Percentiles rank a stretch among this genome's conserved stretches.
Evolutionary conservation across 1,140 invertebrate genomes (phyloP).

Genomic region (Dendroctonus valens): DNA sequence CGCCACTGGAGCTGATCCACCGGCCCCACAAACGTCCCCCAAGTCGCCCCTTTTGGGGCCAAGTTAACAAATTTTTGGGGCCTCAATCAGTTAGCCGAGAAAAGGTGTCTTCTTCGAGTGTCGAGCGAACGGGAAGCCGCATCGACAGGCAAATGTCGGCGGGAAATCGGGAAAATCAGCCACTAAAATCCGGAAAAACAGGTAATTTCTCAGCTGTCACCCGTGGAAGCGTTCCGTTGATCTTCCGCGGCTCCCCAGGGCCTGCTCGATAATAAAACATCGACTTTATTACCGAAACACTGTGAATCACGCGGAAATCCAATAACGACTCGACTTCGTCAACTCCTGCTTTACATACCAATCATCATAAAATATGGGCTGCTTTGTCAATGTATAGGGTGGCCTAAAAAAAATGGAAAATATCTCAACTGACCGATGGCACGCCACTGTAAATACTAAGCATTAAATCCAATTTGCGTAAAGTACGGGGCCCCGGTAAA

Average conservation of each 20-base stretch:
- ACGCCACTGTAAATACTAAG: background rate
- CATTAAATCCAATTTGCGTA: conserved; percentile 36
- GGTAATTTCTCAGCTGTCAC: conserved; percentile 33
- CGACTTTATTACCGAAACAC: conserved; percentile 33
- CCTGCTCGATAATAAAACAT: conserved; percentile 33
- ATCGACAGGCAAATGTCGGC: too few relatives aligned
- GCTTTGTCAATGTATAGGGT: too few relatives aligned
- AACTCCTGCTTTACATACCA: conserved; percentile 29
- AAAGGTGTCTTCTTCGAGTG: too few relatives aligned
- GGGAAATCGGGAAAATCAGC: conserved; percentile 4
- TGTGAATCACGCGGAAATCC: conserved; percentile 30
- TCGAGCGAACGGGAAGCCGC: too few relatives aligned
- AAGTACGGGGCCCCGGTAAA: conserved; percentile 31
- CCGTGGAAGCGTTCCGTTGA: conserved; percentile 25
- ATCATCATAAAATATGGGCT: conserved; percentile 18
- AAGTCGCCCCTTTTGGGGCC: too few relatives aligned
- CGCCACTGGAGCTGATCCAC: too few relatives aligned
- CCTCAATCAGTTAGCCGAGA: too few relatives aligned
- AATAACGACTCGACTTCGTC: conserved; percentile 31
- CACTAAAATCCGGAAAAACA: conserved; percentile 24
- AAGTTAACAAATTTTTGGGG: too few relatives aligned
- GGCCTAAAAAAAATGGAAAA: too few relatives aligned
- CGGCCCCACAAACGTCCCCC: too few relatives aligned
- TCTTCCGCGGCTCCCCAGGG: conserved; percentile 22
- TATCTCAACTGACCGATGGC: too few relatives aligned